Evolutionary conservation across 1,140 invertebrate species (phyloP), one percentile per base, ranked within the genome.

Genomic region (Drosophila setifemur): DNA sequence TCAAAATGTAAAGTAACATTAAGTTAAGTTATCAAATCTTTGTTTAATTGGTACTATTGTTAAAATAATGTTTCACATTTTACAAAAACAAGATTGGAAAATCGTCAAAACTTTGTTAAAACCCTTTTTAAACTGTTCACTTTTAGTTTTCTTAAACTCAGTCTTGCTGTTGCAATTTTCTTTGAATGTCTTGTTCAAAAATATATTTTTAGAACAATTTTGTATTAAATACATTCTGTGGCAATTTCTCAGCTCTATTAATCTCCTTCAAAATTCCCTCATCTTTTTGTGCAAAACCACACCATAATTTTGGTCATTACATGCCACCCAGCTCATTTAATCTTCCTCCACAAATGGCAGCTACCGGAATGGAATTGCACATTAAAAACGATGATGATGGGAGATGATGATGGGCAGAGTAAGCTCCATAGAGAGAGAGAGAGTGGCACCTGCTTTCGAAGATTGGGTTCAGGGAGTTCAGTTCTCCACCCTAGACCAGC

Each of bases 311-410:
- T n/a, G 1, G 9, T 28, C 23, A 47, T 63, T 60, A 60, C 29
- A 45, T 2, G 11, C 21, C 29, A 44, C 58, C 16, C 54, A 44
- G n/a, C 31, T 40, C 11, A 18, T 64, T 64, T 49, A 47, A 64
- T 64, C 33, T 49, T 26, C 9, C 11, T 9, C 28, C 29, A 26
- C 21, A 43, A 53, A 61, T 61, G 31, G 19, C 31, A 39, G 49
- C 33, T 33, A 33, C 49, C 40, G 47, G 47, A 78, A 82, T 73
- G 69, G 40, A 78, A 78, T 83, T 60, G 69, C 74, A 52, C 74
- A 78, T 70, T 53, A 73, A 78, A 70, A 54, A 57, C 73, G 57
- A 83, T 73, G 78, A 71, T 52, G 53, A 50, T 37, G 14, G 33
- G 12, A 3, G 35, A 29, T 37, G 29, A 33, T 33, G 19, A 50